Base-by-base conservation (phyloP, 2,888 invertebrate species). In the Eupithecia dodoneata region DNA sequence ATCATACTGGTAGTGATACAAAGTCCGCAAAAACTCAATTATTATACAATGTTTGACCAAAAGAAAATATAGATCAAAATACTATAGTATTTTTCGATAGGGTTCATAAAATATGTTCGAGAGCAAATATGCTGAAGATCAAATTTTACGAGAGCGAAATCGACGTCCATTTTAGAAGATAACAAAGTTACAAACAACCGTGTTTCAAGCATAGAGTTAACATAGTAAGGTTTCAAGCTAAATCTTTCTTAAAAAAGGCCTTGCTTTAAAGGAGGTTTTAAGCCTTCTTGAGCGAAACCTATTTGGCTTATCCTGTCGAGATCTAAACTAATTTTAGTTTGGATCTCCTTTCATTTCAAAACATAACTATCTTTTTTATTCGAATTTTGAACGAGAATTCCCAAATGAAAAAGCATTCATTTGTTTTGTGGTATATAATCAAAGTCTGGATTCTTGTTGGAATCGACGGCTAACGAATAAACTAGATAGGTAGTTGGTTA, bases 61-160 rank as follows among this genome's bases (percentile, higher is more conserved):
- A 52, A 18, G 2, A 18, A 59, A 9, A 18, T 10, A 7, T 18
- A 18, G 18, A 18, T 59, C 30, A 30, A 63, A 30, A 63, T 63
- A 30, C 63, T 1, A 30, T 9, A 3, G 3, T 59, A 59, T 59
- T 59, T 55, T 63, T 63, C 63, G 63, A 63, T 63, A 63, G 10
- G 63, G 63, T 63, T 63, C 63, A 30, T 63, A 63, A 63, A 63
- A 63, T 63, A 63, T 63, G 63, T 4, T 30, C 63, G 30, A 18
- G 30, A 63, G 30, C 63, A 59, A 59, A 59, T 4, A 59, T 18
- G 59, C 59, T 59, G 59, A 59, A 18, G 59, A 59, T 59, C 59
- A 59, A 18, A 10, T 59, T 59, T 59, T 59, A 59, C 18, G 18
- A 9, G 59, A 18, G 1, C 9, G 4, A 63, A 30, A 30, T 63